Conservation (phyloP, 2,113 vertebrate genomes). For the Columba livia region DNA sequence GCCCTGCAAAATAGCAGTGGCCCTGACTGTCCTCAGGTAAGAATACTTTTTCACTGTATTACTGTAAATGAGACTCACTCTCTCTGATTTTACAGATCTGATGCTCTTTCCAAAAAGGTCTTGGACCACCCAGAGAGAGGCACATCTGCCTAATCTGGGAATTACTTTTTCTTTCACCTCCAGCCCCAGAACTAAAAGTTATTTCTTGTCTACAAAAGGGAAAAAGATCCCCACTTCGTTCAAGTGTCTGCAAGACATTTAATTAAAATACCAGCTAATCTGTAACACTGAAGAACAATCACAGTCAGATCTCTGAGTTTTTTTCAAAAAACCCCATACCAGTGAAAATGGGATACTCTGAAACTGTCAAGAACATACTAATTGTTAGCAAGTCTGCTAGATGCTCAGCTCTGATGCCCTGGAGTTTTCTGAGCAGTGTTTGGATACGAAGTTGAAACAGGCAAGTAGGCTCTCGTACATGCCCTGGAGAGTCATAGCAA, state of each 20-base stretch:
- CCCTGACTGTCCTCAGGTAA: not conserved
- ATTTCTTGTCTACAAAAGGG: not conserved
- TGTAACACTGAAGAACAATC: not conserved
- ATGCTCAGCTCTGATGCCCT: not conserved
- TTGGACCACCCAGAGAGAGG: slow-evolving; percentile 12
- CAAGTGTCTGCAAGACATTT: not conserved
- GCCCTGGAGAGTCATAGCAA: not conserved
- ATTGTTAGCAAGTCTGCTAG: not conserved
- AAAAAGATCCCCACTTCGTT: not conserved
- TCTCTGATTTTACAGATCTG: slow-evolving; percentile 9
- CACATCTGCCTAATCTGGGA: not conserved
- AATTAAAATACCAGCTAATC: not conserved
- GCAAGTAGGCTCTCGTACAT: not conserved
- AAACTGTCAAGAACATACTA: not conserved
- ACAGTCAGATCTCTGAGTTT: not conserved
- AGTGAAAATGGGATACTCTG: not conserved
- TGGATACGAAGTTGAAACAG: not conserved
- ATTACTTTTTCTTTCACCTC: not conserved
- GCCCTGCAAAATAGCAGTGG: not conserved
- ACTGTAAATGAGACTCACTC: not conserved
- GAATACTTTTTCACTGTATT: not conserved
- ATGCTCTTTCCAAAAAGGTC: slow-evolving; percentile 24
- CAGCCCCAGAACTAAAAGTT: not conserved
- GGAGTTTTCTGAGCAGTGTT: not conserved
- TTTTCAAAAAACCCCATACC: not conserved